A percentile compares a stretch with the other conserved stretches of the same genome.
Evolutionary conservation across 2,113 vertebrate genomes (phyloP).

Genomic region (Pterocles orientalis): DNA sequence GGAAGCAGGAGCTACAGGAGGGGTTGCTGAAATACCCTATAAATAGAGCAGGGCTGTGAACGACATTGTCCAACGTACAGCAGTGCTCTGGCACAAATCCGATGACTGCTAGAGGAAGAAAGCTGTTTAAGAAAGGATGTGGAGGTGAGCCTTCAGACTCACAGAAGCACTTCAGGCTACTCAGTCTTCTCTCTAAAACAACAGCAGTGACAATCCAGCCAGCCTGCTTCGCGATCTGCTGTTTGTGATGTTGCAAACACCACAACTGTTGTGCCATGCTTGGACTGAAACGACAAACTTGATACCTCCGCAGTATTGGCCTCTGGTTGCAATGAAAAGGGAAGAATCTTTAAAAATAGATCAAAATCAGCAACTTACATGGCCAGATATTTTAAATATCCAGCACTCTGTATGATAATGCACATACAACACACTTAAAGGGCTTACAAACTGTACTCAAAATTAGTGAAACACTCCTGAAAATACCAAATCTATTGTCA

Average conservation of each 20-base stretch:
- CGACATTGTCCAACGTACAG: background rate
- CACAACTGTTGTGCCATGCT: background rate
- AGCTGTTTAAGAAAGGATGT: background rate
- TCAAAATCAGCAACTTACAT: background rate
- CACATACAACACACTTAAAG: background rate
- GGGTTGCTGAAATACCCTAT: background rate
- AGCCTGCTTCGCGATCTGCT: background rate
- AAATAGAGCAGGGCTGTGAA: background rate
- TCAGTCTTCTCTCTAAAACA: background rate
- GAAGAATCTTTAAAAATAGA: background rate
- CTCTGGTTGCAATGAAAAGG: background rate
- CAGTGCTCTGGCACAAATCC: background rate
- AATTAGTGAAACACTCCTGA: background rate
- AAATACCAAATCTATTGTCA: background rate
- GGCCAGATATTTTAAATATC: background rate
- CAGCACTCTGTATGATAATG: background rate
- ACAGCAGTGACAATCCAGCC: background rate
- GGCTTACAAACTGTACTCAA: background rate
- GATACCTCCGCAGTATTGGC: background rate
- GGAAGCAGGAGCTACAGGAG: background rate
- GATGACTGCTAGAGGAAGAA: background rate
- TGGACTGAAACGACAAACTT: background rate
- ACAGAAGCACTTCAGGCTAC: accelerated
- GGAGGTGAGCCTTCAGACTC: background rate
- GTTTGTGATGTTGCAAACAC: accelerated